phyloP scores from a whole-genome alignment of 2,113 vertebrate genomes.

The Tenebrosternarchus preto region DNA sequence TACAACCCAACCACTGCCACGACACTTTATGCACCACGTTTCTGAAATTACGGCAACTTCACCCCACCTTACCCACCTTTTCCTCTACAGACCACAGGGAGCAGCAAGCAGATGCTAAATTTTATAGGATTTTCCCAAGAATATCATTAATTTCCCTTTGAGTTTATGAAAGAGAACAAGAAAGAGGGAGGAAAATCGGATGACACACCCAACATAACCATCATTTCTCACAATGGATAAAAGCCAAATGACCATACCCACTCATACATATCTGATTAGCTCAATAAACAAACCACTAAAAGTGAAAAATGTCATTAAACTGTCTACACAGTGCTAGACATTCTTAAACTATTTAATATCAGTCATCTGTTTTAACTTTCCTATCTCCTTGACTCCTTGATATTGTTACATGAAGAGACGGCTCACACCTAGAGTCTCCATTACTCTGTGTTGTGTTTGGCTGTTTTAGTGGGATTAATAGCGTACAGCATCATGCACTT shows the following conservation, averaged over 20 bases:
- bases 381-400: background rate
- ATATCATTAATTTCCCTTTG: background rate
- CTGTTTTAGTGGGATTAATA: background rate
- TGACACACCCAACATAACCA: slow-evolving; percentile 21
- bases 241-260: background rate
- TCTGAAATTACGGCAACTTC: background rate
- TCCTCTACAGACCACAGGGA: background rate
- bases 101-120: background rate
- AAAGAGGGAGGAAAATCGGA: background rate
- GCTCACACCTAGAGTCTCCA: slow-evolving; percentile 8
- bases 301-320: background rate
- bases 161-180: background rate
- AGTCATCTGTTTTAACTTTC: background rate
- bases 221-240: background rate
- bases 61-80: background rate
- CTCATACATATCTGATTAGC: background rate
- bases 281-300: background rate
- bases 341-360: background rate
- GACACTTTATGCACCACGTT: background rate
- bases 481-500: no score
- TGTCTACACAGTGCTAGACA: no score
- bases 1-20: background rate
- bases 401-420: background rate
- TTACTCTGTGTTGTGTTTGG: background rate
- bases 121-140: background rate